A percentile compares a stretch with the other conserved stretches of the same genome.
These are phyloP conservation scores for Lycodopsis pacificus DNA, from an alignment of 2,797 vertebrate species.

Conservation along the genomic window DNA sequence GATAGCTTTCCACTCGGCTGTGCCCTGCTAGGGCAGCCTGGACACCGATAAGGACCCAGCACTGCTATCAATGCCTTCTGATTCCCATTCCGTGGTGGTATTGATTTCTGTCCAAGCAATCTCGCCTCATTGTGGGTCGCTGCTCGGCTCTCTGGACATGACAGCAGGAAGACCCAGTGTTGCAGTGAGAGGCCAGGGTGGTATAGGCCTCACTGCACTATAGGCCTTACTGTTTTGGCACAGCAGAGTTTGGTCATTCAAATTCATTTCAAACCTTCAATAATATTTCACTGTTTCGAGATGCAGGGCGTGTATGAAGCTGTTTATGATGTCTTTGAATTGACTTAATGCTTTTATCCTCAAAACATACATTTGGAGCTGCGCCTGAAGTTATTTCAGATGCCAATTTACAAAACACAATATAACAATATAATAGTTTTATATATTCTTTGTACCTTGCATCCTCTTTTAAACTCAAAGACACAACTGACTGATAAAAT, in stretches of 20 bases:
- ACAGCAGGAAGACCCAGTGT: slow-evolving; percentile 74
- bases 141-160: slow-evolving; percentile 83
- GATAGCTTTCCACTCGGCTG: slow-evolving; percentile 81
- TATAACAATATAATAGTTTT: slow-evolving; percentile 37
- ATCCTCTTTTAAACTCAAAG: slow-evolving; percentile 48
- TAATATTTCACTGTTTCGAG: slow-evolving; percentile 10
- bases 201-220: slow-evolving; percentile 65
- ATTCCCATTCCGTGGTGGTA: slow-evolving; percentile 86
- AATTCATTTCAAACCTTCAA: slow-evolving; percentile 38
- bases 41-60: slow-evolving; percentile 85
- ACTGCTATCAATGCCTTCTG: slow-evolving; percentile 87
- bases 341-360: slow-evolving; percentile 20
- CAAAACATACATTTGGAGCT: slow-evolving; percentile 19
- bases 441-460: slow-evolving; percentile 35
- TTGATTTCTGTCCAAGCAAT: slow-evolving; percentile 91
- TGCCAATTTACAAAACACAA: slow-evolving; percentile 34
- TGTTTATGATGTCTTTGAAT: slow-evolving; percentile 17
- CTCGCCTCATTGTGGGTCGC: slow-evolving; percentile 86
- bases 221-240: slow-evolving; percentile 67
- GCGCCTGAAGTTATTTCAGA: slow-evolving; percentile 14
- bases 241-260: slow-evolving; percentile 77
- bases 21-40: slow-evolving; percentile 77
- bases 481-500: slow-evolving; percentile 75
- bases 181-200: slow-evolving; percentile 73
- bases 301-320: neutral